phyloP scores from a whole-genome alignment of 2,113 vertebrate species.

The Corvus hawaiiensis region DNA sequence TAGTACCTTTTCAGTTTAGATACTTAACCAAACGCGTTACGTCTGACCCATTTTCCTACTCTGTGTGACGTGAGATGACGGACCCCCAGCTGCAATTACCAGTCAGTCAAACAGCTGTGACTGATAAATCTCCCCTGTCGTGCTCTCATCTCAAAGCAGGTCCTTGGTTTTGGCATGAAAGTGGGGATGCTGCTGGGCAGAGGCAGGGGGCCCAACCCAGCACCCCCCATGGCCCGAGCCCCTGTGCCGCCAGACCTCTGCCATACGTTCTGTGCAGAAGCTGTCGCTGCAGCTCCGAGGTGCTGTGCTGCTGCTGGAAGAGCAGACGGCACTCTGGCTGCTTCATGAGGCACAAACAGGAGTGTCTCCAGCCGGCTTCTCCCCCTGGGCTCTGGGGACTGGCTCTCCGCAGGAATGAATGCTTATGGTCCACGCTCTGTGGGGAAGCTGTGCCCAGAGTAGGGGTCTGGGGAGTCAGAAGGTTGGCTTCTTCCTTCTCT shows the following conservation, averaged over 20 bases:
- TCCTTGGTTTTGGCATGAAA: neutral
- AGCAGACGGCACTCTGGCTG: neutral
- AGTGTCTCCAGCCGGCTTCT: too few species aligned
- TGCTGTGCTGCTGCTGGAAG: neutral
- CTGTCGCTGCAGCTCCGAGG: neutral
- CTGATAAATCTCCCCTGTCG: neutral
- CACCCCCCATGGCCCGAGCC: accelerated
- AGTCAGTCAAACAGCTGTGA: conserved; percentile 41
- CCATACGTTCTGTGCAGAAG: accelerated
- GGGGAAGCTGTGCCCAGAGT: neutral
- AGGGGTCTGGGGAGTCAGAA: neutral
- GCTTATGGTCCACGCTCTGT: accelerated
- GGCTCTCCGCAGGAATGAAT: neutral
- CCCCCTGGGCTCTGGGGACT: neutral
- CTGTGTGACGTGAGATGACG: neutral
- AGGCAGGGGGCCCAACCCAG: neutral
- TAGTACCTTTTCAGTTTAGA: conserved; percentile 70
- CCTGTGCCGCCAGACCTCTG: neutral
- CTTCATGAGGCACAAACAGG: neutral
- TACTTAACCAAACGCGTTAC: conserved; percentile 67
- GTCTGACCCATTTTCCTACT: conserved; percentile 68
- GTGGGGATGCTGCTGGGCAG: neutral
- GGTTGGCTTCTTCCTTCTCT: neutral
- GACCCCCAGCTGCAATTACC: conserved; percentile 44
- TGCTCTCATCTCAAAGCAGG: neutral